These are phyloP conservation scores for Drosophila parthenogenetica DNA, from an alignment of 2,888 invertebrate genomes.

Conservation along the genomic window DNA sequence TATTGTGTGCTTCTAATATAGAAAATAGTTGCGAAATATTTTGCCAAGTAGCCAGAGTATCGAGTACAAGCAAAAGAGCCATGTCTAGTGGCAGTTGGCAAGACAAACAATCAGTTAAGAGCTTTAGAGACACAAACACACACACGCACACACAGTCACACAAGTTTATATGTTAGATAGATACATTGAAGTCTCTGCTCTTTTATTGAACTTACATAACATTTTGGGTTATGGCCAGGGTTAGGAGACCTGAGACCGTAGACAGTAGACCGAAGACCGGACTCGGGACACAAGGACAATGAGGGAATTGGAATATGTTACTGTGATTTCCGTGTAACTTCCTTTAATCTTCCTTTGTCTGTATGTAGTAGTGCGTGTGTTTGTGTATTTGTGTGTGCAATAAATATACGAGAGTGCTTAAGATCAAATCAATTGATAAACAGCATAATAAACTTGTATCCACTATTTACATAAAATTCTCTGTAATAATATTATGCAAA, in stretches of 20 bases:
- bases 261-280: slow-evolving; percentile 42
- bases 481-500: slow-evolving; percentile 71
- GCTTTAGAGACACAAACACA: slow-evolving; percentile 60
- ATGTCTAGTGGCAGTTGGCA: slow-evolving; percentile 75
- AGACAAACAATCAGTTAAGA: slow-evolving; percentile 82
- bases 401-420: slow-evolving; percentile 79
- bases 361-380: slow-evolving; percentile 9
- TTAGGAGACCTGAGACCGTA: slow-evolving; percentile 43
- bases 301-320: slow-evolving; percentile 64
- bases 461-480: slow-evolving; percentile 76
- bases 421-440: slow-evolving; percentile 80
- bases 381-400: slow-evolving; percentile 51
- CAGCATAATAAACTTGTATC: slow-evolving; percentile 78
- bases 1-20: slow-evolving; percentile 72
- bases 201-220: slow-evolving; percentile 76
- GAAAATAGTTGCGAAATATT: slow-evolving; percentile 81
- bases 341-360: slow-evolving; percentile 41
- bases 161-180: slow-evolving; percentile 14
- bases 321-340: slow-evolving; percentile 75
- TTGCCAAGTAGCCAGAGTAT: slow-evolving; percentile 74
- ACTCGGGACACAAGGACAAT: slow-evolving; percentile 39
- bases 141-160: slow-evolving; percentile 12
- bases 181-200: slow-evolving; percentile 51
- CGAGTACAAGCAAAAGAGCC: slow-evolving; percentile 54
- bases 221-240: slow-evolving; percentile 66